Percentiles rank a stretch among this genome's conserved stretches.
Conservation (phyloP, 2,113 vertebrate genomes). For the Oreochromis niloticus region DNA sequence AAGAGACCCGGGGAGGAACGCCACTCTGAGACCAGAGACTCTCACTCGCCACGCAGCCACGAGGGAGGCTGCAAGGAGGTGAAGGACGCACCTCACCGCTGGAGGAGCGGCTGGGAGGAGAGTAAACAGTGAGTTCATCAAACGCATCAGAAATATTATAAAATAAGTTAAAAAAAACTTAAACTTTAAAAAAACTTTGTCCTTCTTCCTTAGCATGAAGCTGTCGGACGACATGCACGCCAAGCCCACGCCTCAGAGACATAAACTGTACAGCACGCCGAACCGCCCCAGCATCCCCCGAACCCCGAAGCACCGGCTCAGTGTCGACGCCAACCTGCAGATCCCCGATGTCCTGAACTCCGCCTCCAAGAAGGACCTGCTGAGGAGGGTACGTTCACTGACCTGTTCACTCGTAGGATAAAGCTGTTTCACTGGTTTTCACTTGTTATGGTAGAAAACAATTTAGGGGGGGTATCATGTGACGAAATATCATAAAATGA, state of each 20-base stretch:
- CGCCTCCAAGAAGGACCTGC: slow-evolving; percentile 91
- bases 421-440: not conserved
- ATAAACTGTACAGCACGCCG: slow-evolving; percentile 79
- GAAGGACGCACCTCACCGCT: slow-evolving; percentile 86
- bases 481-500: not conserved
- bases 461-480: not conserved
- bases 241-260: slow-evolving; percentile 80
- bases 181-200: not conserved
- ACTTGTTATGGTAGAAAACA: not conserved
- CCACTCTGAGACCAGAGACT: slow-evolving; percentile 67
- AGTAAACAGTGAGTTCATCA: slow-evolving; percentile 83
- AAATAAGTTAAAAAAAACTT: not conserved
- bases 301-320: slow-evolving; percentile 86
- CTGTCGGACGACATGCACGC: slow-evolving; percentile 74
- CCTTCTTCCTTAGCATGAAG: slow-evolving; percentile 72
- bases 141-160: accelerated
- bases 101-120: slow-evolving; percentile 96
- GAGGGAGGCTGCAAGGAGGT: slow-evolving; percentile 67
- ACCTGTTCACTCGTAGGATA: not conserved
- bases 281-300: slow-evolving; percentile 77
- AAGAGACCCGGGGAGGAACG: slow-evolving; percentile 83
- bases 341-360: slow-evolving; percentile 91
- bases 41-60: slow-evolving; percentile 71
- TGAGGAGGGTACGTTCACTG: slow-evolving; percentile 80
- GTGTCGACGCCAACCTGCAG: slow-evolving; percentile 94